phyloP scores from a whole-genome alignment of 2,113 vertebrate genomes.

The Nibea albiflora region DNA sequence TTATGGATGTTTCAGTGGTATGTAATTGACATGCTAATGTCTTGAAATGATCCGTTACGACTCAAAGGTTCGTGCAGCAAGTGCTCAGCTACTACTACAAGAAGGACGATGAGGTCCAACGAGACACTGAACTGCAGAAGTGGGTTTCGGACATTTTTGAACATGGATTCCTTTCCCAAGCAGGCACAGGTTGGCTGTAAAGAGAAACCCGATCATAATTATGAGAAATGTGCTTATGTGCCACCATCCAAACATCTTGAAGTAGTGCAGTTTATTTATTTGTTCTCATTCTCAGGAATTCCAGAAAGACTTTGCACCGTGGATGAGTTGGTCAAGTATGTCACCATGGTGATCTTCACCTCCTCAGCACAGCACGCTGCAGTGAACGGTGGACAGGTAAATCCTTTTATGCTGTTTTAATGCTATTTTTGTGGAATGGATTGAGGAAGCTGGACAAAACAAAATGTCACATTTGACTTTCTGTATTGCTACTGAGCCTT shows the following conservation, averaged over 20 bases:
- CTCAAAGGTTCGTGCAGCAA: conserved; percentile 78
- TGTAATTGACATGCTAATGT: no score
- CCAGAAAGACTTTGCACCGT: conserved; percentile 55
- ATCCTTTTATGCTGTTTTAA: neutral
- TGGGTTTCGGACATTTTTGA: conserved; percentile 87
- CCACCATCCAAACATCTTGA: neutral
- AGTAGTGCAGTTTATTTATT: neutral
- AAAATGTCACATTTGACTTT: no score
- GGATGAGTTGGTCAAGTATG: conserved; percentile 68
- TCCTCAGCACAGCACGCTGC: conserved; percentile 69
- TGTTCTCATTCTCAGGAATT: conserved; percentile 56
- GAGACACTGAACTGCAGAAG: conserved; percentile 85
- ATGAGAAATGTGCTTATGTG: neutral
- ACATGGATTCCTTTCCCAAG: conserved; percentile 80
- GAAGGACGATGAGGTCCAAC: conserved; percentile 52
- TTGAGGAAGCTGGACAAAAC: no score
- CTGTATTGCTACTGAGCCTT: no score
- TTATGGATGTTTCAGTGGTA: no score
- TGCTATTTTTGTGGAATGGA: no score
- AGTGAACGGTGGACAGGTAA: conserved; percentile 78
- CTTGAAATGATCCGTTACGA: no score
- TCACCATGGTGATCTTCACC: conserved; percentile 79
- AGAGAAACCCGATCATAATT: neutral
- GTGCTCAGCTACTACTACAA: conserved; percentile 73
- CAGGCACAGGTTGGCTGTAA: conserved; percentile 73